phyloP scores from a whole-genome alignment of 2,888 invertebrate genomes.

The Apodemia hepburni region DNA sequence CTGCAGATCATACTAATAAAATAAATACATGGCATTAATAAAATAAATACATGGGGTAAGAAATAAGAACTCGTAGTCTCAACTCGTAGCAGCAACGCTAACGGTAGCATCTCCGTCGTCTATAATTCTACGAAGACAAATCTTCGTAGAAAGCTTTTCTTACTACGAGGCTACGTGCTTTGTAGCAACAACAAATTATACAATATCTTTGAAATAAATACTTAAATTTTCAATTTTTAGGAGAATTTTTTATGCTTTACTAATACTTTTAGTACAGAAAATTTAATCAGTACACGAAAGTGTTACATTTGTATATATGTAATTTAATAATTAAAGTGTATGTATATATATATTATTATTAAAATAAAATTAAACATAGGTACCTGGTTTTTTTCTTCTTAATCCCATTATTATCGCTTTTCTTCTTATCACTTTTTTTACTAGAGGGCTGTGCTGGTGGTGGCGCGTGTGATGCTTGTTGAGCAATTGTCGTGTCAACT shows the following conservation, averaged over 20 bases:
- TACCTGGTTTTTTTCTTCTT: constrained; percentile 97
- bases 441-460: constrained; percentile 69
- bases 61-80: constrained; percentile 17
- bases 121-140: neutral
- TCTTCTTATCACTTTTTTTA: constrained; percentile 89
- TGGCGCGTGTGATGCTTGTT: constrained; percentile 47
- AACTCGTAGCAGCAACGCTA: constrained; percentile 9
- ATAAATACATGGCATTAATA: no score
- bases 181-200: constrained; percentile 5
- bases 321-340: no score
- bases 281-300: no score
- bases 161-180: neutral
- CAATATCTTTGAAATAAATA: neutral
- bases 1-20: no score
- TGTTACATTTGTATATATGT: neutral
- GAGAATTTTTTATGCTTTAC: no score
- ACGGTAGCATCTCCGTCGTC: constrained; percentile 23
- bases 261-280: no score
- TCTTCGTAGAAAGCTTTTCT: neutral
- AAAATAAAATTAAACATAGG: constrained; percentile 29
- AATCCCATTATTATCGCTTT: constrained; percentile 91
- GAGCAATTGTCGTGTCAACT: constrained; percentile 53
- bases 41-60: no score
- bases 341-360: no score
- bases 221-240: neutral